These are phyloP conservation scores for Scatophagus argus DNA, from an alignment of 2,113 vertebrate species.

Conservation along the genomic window DNA sequence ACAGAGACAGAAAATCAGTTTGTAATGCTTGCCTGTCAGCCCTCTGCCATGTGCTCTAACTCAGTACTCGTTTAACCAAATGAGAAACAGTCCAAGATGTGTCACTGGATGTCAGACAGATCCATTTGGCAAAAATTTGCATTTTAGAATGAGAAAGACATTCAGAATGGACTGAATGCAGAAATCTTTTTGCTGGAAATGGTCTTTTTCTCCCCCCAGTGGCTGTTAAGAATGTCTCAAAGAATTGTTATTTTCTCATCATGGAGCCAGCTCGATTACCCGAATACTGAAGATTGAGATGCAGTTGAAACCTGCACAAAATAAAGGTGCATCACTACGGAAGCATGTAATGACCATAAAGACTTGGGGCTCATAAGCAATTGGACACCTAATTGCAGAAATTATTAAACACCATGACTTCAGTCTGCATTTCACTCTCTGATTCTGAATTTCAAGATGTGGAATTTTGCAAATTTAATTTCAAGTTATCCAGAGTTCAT, in stretches of 20 bases:
- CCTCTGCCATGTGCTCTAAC: background rate
- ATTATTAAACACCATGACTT: too few species aligned
- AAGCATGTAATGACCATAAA: too few species aligned
- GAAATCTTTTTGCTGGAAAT: background rate
- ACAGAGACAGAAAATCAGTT: slow-evolving; percentile 17
- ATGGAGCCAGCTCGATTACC: too few species aligned
- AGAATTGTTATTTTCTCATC: background rate
- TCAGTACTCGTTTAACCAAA: slow-evolving; percentile 11
- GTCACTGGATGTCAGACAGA: slow-evolving; percentile 2
- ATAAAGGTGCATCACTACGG: too few species aligned
- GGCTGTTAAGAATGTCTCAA: background rate
- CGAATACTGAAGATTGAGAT: too few species aligned
- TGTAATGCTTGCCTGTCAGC: slow-evolving; percentile 11
- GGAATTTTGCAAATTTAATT: too few species aligned
- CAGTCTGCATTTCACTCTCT: too few species aligned
- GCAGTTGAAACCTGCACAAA: too few species aligned
- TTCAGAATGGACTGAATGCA: background rate
- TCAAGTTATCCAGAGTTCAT: too few species aligned
- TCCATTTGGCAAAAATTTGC: slow-evolving; percentile 18
- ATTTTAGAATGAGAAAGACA: background rate
- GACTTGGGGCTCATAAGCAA: too few species aligned
- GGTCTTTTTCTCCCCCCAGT: background rate
- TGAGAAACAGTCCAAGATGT: slow-evolving; percentile 18
- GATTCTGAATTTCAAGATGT: too few species aligned
- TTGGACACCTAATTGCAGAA: too few species aligned